Conservation (phyloP, 2,888 invertebrate species). For the Diarsia dahlii region DNA sequence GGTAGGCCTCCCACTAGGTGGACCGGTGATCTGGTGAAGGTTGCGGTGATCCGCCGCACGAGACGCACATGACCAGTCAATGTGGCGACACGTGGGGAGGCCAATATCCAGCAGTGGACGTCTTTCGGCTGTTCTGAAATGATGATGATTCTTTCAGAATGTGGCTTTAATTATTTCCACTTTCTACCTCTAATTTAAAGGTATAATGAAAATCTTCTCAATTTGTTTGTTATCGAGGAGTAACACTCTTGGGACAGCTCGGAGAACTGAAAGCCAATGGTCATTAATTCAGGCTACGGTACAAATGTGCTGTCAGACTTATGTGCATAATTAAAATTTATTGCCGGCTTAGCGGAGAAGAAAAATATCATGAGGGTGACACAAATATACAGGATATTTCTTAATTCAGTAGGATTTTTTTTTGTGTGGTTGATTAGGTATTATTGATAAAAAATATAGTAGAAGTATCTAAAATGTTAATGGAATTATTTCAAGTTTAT, state of each 20-base stretch:
- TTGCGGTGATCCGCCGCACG: no score
- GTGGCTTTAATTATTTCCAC: not conserved
- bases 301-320: conserved; percentile 53
- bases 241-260: conserved; percentile 43
- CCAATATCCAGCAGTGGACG: no score
- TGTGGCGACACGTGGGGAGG: no score
- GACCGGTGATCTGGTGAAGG: no score
- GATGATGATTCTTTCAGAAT: not conserved
- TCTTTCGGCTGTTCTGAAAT: no score
- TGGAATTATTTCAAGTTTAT: not conserved
- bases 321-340: conserved; percentile 59
- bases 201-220: conserved; percentile 19
- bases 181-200: not conserved
- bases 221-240: conserved; percentile 47
- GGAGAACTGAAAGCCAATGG: conserved; percentile 52
- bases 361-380: conserved; percentile 44
- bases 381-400: conserved; percentile 27
- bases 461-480: not conserved
- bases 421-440: not conserved
- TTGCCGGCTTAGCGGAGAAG: conserved; percentile 42
- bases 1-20: no score
- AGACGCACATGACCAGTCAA: no score
- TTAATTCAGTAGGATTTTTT: not conserved
- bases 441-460: not conserved
- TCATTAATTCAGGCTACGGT: conserved; percentile 49